Evolutionary conservation across 2,888 invertebrate species (phyloP), one percentile per base, ranked within the genome.

Genomic region (Gisinianus flammeolus): DNA sequence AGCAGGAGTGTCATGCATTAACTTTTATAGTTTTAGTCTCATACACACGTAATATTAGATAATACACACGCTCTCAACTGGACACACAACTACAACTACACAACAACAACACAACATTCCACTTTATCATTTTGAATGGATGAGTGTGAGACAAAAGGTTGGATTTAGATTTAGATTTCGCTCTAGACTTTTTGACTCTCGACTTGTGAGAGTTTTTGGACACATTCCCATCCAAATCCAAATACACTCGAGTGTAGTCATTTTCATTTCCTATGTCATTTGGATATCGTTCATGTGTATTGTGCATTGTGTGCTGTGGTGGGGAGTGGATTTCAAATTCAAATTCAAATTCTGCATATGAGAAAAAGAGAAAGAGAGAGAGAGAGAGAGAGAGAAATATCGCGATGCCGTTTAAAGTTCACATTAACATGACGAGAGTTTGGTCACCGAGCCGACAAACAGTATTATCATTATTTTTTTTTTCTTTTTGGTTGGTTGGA

Each of bases 371-470:
- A 67, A 19, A 30, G 67, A 8, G 30, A n/a, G 62, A 33, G 28
- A 33, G 31, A 33, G 12, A 68, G 66, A 28, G 69, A 69, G 52
- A 44, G 52, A 69, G 69, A 66, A n/a, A 64, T 3, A 26, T 30
- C 33, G 19, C 1, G 22, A 28, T 8, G 35, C 22, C 4, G 35
- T 68, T 24, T 19, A 44, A 24, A 44, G 35, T 44, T 1, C n/a
- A 69, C 12, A 26, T 8, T 56, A 24, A n/a, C 26, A 62, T 62
- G 62, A 12, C n/a, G 62, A 62, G 5, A 54, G 70, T 54, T 28
- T 70, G 54, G 70, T 70, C 70, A 70, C 70, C 70, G 70, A 54
- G 52, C 52, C 52, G 70, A 70, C 70, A 44, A 70, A 70, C 70
- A 35, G 22, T 12, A n/a, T n/a, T n/a, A n/a, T n/a, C n/a, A n/a